Evolutionary conservation across 2,888 invertebrate species (phyloP).

Genomic region (Hydrotaea cyrtoneurina): DNA sequence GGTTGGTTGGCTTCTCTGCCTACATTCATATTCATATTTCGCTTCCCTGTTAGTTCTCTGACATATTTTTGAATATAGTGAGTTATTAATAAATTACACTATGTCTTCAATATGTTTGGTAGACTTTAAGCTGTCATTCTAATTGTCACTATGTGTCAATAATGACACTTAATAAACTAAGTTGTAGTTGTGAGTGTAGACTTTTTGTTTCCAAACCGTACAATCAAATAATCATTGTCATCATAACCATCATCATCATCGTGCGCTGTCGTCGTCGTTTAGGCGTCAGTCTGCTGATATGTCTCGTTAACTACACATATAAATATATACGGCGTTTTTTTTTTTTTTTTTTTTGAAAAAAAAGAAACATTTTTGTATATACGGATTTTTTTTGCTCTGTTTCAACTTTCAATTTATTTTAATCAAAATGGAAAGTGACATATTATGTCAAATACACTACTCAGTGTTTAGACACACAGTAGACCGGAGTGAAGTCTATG

Average conservation of each 20-base stretch:
- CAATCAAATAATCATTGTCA: slow-evolving; percentile 64
- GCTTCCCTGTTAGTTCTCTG: not conserved
- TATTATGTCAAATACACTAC: slow-evolving; percentile 68
- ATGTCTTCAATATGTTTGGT: slow-evolving; percentile 63
- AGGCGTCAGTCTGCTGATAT: slow-evolving; percentile 65
- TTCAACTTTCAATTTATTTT: slow-evolving; percentile 70
- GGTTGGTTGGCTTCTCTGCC: not conserved
- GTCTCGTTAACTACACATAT: slow-evolving; percentile 51
- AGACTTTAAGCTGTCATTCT: slow-evolving; percentile 67
- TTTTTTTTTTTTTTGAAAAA: slow-evolving; percentile 4
- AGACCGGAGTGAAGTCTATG: slow-evolving; percentile 25
- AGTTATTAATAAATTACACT: slow-evolving; percentile 53
- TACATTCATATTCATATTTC: slow-evolving; percentile 27
- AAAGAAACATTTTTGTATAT: no score
- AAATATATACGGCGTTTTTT: slow-evolving; percentile 32
- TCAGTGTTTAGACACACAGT: slow-evolving; percentile 41
- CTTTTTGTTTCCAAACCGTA: slow-evolving; percentile 36
- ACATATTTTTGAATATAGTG: slow-evolving; percentile 21
- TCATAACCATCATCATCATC: slow-evolving; percentile 40
- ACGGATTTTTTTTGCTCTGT: slow-evolving; percentile 39
- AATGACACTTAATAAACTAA: slow-evolving; percentile 68
- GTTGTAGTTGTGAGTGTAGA: slow-evolving; percentile 55
- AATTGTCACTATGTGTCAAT: slow-evolving; percentile 68
- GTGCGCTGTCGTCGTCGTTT: slow-evolving; percentile 48
- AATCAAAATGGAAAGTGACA: slow-evolving; percentile 71